Conservation (phyloP, 2,888 invertebrate genomes). For the Synanthedon tipuliformis region DNA sequence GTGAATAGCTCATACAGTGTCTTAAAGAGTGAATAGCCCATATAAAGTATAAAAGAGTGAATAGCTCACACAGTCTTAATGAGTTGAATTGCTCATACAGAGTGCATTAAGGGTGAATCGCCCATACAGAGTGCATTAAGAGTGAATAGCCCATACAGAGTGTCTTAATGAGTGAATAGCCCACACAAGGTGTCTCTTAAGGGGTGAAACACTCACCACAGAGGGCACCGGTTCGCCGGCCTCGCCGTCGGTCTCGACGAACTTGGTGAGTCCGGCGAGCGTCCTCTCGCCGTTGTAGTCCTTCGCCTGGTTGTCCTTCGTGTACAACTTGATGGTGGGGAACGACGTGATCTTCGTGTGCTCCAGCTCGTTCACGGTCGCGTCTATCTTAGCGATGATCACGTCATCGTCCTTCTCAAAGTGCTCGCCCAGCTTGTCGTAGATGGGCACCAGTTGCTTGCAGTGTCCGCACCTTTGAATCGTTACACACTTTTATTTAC, state of each 20-base stretch:
- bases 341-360: conserved; percentile 94
- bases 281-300: conserved; percentile 97
- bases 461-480: conserved; percentile 87
- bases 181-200: not conserved
- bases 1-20: too few species aligned
- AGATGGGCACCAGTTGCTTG: conserved; percentile 97
- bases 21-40: too few species aligned
- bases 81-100: too few species aligned
- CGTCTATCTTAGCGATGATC: conserved; percentile 98
- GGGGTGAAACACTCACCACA: conserved; percentile 49
- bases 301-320: conserved; percentile 85
- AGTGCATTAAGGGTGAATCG: too few species aligned
- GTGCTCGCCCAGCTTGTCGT: conserved; percentile 95
- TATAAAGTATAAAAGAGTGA: too few species aligned
- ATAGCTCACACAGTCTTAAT: too few species aligned
- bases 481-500: not conserved
- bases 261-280: conserved; percentile 91
- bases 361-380: conserved; percentile 97
- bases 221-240: conserved; percentile 78
- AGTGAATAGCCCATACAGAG: too few species aligned
- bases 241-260: conserved; percentile 91
- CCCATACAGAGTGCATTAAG: too few species aligned
- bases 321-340: conserved; percentile 95
- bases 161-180: too few species aligned
- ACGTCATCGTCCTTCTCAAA: conserved; percentile 85